phyloP scores from a whole-genome alignment of 2,888 invertebrate species.

The Heliconius sara region DNA sequence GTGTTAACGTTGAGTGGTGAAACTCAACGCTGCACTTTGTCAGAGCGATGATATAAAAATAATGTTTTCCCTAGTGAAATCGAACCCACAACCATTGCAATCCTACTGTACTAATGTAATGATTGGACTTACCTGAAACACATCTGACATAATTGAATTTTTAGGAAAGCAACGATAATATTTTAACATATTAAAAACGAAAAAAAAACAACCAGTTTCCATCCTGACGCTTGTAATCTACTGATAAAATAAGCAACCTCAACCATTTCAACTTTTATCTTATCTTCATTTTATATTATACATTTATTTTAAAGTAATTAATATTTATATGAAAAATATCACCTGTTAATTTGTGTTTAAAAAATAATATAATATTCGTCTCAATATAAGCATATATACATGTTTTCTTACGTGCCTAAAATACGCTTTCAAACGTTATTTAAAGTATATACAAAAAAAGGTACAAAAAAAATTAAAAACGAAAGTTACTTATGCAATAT shows the following conservation, averaged over 20 bases:
- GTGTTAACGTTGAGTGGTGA: not conserved
- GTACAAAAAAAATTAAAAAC: conserved; percentile 7
- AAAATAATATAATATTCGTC: not conserved
- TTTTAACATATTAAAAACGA: too few relatives aligned
- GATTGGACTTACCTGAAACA: too few relatives aligned
- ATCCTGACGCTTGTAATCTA: not conserved
- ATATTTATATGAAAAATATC: not conserved
- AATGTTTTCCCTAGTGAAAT: too few relatives aligned
- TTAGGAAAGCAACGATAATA: too few relatives aligned
- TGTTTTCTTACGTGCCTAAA: not conserved
- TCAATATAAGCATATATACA: not conserved
- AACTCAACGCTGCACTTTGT: not conserved
- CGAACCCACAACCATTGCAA: too few relatives aligned
- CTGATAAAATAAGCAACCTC: not conserved
- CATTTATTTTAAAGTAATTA: not conserved
- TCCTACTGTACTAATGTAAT: too few relatives aligned
- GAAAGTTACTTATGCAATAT: conserved; percentile 31
- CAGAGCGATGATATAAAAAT: too few relatives aligned
- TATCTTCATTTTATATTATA: not conserved
- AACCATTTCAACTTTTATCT: not conserved
- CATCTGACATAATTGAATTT: too few relatives aligned
- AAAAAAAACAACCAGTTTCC: too few relatives aligned
- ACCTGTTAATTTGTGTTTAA: too few relatives aligned
- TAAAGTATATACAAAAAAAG: not conserved
- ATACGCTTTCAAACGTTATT: not conserved